Evolutionary conservation across 2,113 vertebrate species (phyloP).

Genomic region (Ceyx melanurus): DNA sequence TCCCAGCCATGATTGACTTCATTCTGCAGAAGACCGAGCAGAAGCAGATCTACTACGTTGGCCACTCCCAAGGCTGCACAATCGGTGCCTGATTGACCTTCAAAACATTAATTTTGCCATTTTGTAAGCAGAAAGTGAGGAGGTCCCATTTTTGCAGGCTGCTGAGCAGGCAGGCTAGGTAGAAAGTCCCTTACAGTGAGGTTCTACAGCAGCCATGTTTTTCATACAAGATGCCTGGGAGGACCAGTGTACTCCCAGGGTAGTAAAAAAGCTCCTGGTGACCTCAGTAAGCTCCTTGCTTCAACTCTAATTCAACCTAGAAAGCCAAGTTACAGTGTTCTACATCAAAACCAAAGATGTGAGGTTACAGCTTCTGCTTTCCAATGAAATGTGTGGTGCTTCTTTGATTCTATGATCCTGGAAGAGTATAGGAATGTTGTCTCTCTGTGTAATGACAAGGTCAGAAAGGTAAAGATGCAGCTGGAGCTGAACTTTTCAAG

Average conservation of each 20-base stretch:
- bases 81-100: constrained; percentile 72
- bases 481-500: no score
- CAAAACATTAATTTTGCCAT: neutral
- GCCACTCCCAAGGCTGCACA: constrained; percentile 90
- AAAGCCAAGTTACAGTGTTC: neutral
- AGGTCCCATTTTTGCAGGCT: neutral
- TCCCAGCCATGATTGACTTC: constrained; percentile 86
- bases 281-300: neutral
- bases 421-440: no score
- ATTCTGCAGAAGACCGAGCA: constrained; percentile 85
- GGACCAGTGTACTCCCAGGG: neutral
- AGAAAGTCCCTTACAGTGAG: neutral
- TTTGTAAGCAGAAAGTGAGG: neutral
- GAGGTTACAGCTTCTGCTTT: neutral
- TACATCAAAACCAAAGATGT: neutral
- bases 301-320: neutral
- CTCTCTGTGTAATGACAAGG: no score
- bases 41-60: constrained; percentile 87
- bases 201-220: neutral
- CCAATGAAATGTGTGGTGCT: neutral
- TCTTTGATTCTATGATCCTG: neutral
- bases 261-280: neutral
- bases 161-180: neutral
- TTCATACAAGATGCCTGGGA: neutral
- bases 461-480: no score